Percentiles rank a stretch among this genome's conserved stretches.
Evolutionary conservation across 2,797 vertebrate species (phyloP).

Genomic region (Synanceia verrucosa): DNA sequence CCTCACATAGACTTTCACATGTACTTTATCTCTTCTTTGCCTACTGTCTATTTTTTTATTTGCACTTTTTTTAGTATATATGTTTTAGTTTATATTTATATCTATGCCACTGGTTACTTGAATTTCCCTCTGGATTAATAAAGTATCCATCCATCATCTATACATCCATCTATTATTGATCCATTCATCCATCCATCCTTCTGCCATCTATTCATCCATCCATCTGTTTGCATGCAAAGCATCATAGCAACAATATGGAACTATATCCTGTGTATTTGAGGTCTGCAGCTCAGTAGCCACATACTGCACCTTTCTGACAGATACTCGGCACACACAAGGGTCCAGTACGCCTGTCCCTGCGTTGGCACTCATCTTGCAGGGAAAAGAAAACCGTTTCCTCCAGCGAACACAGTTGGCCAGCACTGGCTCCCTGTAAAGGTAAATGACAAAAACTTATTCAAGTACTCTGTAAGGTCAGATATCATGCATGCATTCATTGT

Average conservation of each 20-base stretch:
- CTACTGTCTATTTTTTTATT: too few relatives aligned
- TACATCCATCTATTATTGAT: too few relatives aligned
- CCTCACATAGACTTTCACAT: too few relatives aligned
- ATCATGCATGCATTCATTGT: not conserved
- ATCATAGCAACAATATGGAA: not conserved
- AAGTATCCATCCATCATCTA: too few relatives aligned
- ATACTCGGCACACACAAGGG: constrained; percentile 93
- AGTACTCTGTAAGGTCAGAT: constrained; percentile 5
- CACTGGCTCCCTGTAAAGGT: constrained; percentile 87
- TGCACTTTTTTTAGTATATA: too few relatives aligned
- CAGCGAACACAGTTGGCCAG: constrained; percentile 96
- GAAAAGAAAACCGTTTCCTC: constrained; percentile 93
- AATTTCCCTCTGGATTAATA: too few relatives aligned
- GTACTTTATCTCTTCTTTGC: too few relatives aligned
- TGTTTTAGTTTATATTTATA: too few relatives aligned
- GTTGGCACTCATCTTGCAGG: constrained; percentile 96
- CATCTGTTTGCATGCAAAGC: not conserved
- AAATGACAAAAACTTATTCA: constrained; percentile 18
- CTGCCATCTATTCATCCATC: too few relatives aligned
- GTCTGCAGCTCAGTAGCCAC: not conserved
- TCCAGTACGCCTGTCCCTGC: constrained; percentile 93
- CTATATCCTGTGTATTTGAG: not conserved
- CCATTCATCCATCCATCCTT: too few relatives aligned
- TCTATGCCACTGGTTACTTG: too few relatives aligned
- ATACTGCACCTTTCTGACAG: constrained; percentile 92